Percentiles rank a stretch among this genome's conserved stretches.
Evolutionary conservation across 1,140 invertebrate species (phyloP).

Genomic region (Manduca sexta): DNA sequence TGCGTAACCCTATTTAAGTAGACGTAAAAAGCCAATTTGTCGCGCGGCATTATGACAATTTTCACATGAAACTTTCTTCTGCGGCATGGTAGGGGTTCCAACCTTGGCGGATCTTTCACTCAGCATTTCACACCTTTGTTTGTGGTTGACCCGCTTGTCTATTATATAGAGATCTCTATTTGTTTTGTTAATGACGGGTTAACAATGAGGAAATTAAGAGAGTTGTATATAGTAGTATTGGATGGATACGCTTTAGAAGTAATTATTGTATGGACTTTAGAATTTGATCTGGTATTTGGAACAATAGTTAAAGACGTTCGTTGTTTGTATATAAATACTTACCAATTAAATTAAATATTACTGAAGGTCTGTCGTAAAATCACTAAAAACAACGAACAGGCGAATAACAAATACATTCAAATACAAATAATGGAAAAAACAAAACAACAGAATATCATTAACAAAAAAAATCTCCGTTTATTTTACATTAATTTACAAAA

Average conservation of each 20-base stretch:
- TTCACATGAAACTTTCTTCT: constrained; percentile 69
- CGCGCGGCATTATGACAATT: constrained; percentile 49
- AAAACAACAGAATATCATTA: constrained; percentile 37
- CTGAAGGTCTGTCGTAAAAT: too few relatives aligned
- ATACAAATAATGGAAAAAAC: constrained; percentile 3
- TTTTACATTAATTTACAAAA: constrained; percentile 72
- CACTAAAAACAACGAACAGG: too few relatives aligned
- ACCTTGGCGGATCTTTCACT: constrained; percentile 36
- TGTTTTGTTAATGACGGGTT: constrained; percentile 2
- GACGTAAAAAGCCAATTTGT: constrained; percentile 46
- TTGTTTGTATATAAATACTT: too few relatives aligned
- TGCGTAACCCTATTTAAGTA: too few relatives aligned
- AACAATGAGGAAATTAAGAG: too few relatives aligned
- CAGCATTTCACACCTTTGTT: constrained; percentile 51
- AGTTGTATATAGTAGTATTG: too few relatives aligned
- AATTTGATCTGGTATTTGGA: too few relatives aligned
- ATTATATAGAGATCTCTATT: constrained; percentile 4
- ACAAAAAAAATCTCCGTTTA: constrained; percentile 69
- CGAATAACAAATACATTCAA: too few relatives aligned
- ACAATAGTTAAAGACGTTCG: too few relatives aligned
- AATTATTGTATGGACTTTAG: too few relatives aligned
- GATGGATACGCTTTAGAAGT: too few relatives aligned
- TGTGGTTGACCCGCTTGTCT: constrained; percentile 31
- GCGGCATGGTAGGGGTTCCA: constrained; percentile 9
- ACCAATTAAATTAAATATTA: too few relatives aligned